Base-by-base conservation (phyloP, 2,797 vertebrate species). In the Cyclura pinguis region DNA sequence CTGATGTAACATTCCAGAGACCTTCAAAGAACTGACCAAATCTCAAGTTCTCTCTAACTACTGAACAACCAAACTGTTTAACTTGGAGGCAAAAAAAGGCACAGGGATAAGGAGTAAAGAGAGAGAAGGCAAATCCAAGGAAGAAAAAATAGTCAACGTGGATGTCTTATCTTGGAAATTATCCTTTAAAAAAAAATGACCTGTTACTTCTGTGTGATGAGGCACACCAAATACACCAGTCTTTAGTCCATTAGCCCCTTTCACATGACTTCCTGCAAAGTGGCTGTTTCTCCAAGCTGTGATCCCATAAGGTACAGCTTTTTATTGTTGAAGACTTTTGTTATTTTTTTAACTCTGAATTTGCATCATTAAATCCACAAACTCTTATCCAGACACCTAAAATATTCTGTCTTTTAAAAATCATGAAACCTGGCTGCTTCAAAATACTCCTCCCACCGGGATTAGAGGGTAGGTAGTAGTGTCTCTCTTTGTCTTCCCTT, bases 1-100 rank as follows among this genome's bases (percentile, higher is more conserved):
- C n/a, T 89, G n/a, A 24, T 64, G n/a, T 24, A 89, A 89, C 22
- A 52, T 35, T 47, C 59, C 59, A 89, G 77, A 59, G 57, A 55
- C 50, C 57, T 89, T 84, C 81, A 83, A 83, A 84, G 55, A 84
- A 64, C 8, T 35, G 14, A 16, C 9, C 12, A 50, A 59, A 50
- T 50, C 69, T 64, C 55, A 69, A 24, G 4, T 29, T 57, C 50
- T 8, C 80, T 73, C 52, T n/a, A 22, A 67, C 5, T 29, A 64
- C 38, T 47, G 13, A 42, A 13, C 35, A 87, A 67, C 42, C 47
- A 32, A 13, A 24, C 12, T 27, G 59, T 42, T 87, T 64, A 62
- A 12, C 57, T 42, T 38, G 4, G 38, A 57, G 57, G 27, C 20
- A 13, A 55, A 4, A 64, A 59, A 24, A 74, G 47, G 57, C 35